These are phyloP conservation scores for Stictocephala bisonia DNA, from an alignment of 2,888 invertebrate species.

Conservation along the genomic window DNA sequence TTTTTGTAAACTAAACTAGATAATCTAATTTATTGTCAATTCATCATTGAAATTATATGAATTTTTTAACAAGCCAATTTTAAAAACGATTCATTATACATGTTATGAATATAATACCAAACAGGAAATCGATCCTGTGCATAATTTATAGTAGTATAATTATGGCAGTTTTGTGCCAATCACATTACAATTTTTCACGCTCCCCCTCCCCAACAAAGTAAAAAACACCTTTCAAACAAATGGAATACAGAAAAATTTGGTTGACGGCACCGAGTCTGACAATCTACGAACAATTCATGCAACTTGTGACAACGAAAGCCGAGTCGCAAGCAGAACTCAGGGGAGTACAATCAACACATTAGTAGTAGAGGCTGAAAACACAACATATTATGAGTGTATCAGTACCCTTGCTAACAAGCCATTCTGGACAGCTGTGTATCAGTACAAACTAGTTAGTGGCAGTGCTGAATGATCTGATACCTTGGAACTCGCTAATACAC, in stretches of 20 bases:
- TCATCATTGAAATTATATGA: no score
- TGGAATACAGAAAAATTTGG: not conserved
- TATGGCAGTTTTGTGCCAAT: no score
- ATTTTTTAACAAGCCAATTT: no score
- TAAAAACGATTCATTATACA: no score
- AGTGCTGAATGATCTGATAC: not conserved
- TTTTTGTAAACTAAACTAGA: no score
- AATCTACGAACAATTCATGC: constrained; percentile 46
- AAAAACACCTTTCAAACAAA: no score
- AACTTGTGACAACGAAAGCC: constrained; percentile 49
- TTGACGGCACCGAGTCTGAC: constrained; percentile 41
- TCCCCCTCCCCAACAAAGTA: no score
- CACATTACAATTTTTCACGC: no score
- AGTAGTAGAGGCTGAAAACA: constrained; percentile 42
- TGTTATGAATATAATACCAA: no score
- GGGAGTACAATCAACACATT: constrained; percentile 42
- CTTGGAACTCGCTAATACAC: not conserved
- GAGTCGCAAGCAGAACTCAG: constrained; percentile 49
- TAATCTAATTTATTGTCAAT: no score
- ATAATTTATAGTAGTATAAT: no score
- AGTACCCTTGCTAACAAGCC: constrained; percentile 51
- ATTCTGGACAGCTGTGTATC: constrained; percentile 23
- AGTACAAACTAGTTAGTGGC: constrained; percentile 11
- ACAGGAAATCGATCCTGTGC: no score
- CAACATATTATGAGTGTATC: constrained; percentile 37